phyloP scores from a whole-genome alignment of 2,113 vertebrate genomes.

The Callocephalon fimbriatum region DNA sequence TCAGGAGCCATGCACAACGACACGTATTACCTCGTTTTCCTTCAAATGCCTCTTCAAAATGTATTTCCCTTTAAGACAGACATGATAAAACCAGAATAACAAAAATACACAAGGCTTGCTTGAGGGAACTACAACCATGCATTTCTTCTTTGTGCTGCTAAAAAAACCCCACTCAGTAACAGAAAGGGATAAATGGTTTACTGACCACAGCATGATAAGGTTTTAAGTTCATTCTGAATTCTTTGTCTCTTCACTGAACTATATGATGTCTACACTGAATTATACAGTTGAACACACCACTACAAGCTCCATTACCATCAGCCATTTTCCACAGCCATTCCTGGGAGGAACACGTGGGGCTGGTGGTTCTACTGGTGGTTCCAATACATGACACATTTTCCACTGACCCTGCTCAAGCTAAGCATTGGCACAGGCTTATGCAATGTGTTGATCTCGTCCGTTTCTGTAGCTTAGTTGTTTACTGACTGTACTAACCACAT shows the following conservation, averaged over 20 bases:
- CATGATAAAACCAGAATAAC: neutral
- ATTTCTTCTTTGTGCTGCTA: neutral
- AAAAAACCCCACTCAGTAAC: neutral
- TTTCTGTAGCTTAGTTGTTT: neutral
- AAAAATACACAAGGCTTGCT: neutral
- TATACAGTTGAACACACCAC: neutral
- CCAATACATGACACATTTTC: neutral
- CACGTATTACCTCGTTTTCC: neutral
- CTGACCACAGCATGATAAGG: neutral
- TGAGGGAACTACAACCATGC: neutral
- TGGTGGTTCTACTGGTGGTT: neutral
- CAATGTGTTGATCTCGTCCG: neutral
- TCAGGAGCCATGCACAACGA: neutral
- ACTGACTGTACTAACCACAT: neutral
- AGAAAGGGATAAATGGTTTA: neutral
- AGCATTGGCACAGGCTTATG: neutral
- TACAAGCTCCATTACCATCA: neutral
- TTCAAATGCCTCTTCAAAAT: neutral
- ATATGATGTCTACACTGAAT: neutral
- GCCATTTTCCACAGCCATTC: neutral
- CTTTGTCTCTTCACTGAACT: neutral
- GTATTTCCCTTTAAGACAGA: neutral
- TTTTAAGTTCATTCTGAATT: neutral
- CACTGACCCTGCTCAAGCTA: neutral
- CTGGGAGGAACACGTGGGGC: neutral